Percentiles rank a stretch among this genome's conserved stretches.
Conservation (phyloP, 2,113 vertebrate genomes). For the Sterna hirundo region DNA sequence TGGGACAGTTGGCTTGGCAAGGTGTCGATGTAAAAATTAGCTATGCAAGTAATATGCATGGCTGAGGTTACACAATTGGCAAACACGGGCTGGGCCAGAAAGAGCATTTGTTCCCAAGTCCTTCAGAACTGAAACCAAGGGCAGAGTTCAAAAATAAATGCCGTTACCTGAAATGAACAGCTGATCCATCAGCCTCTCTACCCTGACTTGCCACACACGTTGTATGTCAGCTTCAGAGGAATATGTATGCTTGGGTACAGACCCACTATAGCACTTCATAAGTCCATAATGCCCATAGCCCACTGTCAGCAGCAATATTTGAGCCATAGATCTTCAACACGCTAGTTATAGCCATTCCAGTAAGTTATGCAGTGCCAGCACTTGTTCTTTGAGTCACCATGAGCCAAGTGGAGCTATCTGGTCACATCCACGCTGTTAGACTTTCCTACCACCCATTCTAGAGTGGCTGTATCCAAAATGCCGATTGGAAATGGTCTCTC, state of each 20-base stretch:
- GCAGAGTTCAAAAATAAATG: background rate
- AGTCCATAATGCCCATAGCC: background rate
- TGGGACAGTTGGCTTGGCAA: slow-evolving; percentile 7
- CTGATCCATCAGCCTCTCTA: background rate
- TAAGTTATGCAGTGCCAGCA: background rate
- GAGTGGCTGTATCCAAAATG: background rate
- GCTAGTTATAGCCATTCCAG: background rate
- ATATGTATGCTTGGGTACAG: background rate
- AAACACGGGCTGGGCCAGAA: background rate
- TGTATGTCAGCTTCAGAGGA: background rate
- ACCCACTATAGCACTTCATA: background rate
- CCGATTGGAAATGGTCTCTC: background rate
- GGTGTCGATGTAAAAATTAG: background rate
- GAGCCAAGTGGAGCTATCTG: background rate
- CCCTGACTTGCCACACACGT: background rate
- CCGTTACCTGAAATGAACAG: background rate
- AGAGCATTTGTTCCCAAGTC: background rate
- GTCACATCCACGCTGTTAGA: background rate
- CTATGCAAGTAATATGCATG: background rate
- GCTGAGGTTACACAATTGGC: background rate
- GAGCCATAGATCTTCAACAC: background rate
- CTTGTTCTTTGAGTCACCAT: background rate
- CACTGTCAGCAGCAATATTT: background rate
- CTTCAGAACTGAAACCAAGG: slow-evolving; percentile 11
- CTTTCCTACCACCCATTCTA: background rate